These are phyloP conservation scores for Luscinia luscinia DNA, from an alignment of 2,797 vertebrate species.

Conservation along the genomic window DNA sequence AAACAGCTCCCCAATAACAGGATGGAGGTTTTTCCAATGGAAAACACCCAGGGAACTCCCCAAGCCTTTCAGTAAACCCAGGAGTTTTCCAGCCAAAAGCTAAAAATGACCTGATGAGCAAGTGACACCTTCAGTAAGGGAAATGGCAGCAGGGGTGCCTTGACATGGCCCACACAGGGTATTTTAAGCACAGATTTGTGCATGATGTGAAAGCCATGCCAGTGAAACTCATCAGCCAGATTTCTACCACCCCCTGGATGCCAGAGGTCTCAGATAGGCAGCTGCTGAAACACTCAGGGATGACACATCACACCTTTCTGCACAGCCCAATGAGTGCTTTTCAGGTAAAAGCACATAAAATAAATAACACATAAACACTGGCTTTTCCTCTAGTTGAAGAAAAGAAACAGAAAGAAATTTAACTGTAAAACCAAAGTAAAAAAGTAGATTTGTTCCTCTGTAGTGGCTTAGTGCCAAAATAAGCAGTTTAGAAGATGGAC, in stretches of 20 bases:
- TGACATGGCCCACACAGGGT: accelerated
- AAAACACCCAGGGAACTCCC: constrained; percentile 32
- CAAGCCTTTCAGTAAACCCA: neutral
- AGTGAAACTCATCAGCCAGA: neutral
- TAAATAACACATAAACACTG: neutral
- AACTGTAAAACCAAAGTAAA: neutral
- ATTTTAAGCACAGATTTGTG: neutral
- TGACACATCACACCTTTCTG: neutral
- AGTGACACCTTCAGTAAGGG: neutral
- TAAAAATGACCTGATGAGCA: neutral
- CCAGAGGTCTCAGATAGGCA: neutral
- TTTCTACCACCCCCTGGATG: neutral
- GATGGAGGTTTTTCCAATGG: neutral
- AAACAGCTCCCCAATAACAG: constrained; percentile 15
- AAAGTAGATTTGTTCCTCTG: neutral
- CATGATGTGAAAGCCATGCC: neutral
- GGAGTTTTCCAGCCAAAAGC: neutral
- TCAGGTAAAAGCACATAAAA: neutral
- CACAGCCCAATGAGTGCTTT: neutral
- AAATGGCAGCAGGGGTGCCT: neutral
- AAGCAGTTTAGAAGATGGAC: neutral
- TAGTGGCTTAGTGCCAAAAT: neutral
- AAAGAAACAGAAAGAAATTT: neutral
- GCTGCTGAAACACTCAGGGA: accelerated
- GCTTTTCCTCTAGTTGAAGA: neutral